These are phyloP conservation scores for Crocuta crocuta DNA, from an alignment of 2,113 vertebrate species.

Conservation along the genomic window DNA sequence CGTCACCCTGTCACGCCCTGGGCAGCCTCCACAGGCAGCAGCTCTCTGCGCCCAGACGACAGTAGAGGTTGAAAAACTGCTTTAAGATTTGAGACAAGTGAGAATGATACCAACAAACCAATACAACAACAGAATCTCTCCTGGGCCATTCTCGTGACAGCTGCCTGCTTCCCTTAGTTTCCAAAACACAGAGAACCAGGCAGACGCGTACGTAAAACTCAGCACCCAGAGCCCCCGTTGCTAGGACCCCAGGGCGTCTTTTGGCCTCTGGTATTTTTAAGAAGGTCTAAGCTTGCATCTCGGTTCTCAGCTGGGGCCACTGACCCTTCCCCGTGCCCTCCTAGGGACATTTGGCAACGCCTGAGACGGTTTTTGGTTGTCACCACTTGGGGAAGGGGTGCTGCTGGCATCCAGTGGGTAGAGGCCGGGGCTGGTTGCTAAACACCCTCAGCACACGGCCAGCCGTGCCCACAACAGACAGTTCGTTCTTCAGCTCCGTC, in stretches of 20 bases:
- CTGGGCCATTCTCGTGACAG: background rate
- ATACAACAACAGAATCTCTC: background rate
- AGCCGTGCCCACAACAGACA: background rate
- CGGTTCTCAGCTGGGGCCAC: background rate
- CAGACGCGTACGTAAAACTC: background rate
- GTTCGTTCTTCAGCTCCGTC: background rate
- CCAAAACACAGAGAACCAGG: background rate
- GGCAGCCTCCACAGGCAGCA: background rate
- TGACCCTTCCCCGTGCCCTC: too few relatives aligned
- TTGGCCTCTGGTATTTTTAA: background rate
- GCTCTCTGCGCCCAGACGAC: background rate
- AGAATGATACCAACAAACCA: background rate
- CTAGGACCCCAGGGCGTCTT: background rate
- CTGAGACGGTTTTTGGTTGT: background rate
- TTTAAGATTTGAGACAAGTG: background rate
- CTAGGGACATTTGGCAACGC: background rate
- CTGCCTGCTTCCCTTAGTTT: background rate
- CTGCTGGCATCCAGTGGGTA: background rate
- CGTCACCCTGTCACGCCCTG: rapidly evolving
- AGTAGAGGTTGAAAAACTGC: background rate
- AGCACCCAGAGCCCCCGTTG: background rate
- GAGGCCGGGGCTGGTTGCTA: background rate
- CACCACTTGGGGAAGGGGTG: background rate
- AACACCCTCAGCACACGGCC: background rate
- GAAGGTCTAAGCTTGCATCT: background rate